Evolutionary conservation across 2,888 invertebrate species (phyloP).

Genomic region (Parapristionchus giblindavisi): DNA sequence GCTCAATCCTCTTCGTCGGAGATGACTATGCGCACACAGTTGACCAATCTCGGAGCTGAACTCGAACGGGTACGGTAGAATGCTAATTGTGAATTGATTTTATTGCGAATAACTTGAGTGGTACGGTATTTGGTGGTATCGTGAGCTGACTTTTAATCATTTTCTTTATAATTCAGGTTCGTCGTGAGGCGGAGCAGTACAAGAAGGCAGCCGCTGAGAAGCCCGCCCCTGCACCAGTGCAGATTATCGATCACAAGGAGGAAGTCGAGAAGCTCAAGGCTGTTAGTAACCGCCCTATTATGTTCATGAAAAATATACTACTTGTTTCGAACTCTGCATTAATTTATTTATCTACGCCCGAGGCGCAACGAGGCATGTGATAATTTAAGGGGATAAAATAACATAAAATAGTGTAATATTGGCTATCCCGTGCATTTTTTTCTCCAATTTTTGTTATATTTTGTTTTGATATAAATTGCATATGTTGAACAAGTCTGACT

Average conservation of each 20-base stretch:
- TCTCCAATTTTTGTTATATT: too few relatives aligned
- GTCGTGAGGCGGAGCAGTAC: not conserved
- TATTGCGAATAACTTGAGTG: not conserved
- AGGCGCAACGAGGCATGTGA: too few relatives aligned
- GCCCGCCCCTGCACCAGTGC: not conserved
- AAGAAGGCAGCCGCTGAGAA: not conserved
- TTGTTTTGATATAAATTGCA: too few relatives aligned
- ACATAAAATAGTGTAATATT: too few relatives aligned
- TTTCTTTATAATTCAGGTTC: not conserved
- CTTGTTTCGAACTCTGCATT: not conserved
- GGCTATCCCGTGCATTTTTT: too few relatives aligned
- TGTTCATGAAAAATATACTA: not conserved
- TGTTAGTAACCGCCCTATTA: not conserved
- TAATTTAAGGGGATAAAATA: too few relatives aligned
- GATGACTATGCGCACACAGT: not conserved
- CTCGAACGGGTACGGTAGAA: slow-evolving; percentile 15
- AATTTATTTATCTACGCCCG: too few relatives aligned
- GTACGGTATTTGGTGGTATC: not conserved
- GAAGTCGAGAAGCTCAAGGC: slow-evolving; percentile 26
- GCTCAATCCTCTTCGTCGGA: not conserved
- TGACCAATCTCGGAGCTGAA: not conserved
- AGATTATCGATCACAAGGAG: slow-evolving; percentile 26
- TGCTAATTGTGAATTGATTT: not conserved
- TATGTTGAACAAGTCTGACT: too few relatives aligned
- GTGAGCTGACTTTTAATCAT: not conserved